A percentile compares a stretch with the other conserved stretches of the same genome.
Evolutionary conservation across 1,140 invertebrate species (phyloP).

Genomic region (Aphaenogaster floridana): DNA sequence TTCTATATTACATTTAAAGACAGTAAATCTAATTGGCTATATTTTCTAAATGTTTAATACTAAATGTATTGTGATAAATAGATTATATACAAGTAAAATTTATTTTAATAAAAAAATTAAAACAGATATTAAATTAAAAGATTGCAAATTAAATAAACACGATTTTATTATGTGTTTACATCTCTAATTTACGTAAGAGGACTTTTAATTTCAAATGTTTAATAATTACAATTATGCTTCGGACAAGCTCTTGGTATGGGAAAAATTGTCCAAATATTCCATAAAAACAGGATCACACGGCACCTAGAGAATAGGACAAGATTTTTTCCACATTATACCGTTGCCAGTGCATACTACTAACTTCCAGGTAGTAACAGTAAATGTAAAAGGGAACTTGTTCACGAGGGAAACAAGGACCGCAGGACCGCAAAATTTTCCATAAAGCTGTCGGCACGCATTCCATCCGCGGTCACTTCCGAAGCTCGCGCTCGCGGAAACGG

Average conservation of each 20-base stretch:
- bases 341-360: conserved; percentile 5
- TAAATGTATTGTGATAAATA: not conserved
- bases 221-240: not conserved
- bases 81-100: not conserved
- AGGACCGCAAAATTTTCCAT: conserved; percentile 44
- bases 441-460: conserved; percentile 44
- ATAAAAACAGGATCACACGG: not conserved
- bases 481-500: not conserved
- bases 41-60: not conserved
- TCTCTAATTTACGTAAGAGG: not conserved
- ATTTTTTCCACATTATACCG: not conserved
- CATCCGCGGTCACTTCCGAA: conserved; percentile 17
- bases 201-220: conserved; percentile 2
- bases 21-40: not conserved
- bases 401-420: conserved; percentile 22
- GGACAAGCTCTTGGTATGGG: not conserved
- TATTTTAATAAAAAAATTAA: not conserved
- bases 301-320: not conserved
- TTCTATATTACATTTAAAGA: not conserved
- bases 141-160: not conserved
- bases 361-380: conserved; percentile 29
- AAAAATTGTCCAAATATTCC: not conserved
- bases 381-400: conserved; percentile 32
- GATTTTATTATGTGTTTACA: not conserved
- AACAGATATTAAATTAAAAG: no score